Evolutionary conservation across 2,888 invertebrate species (phyloP).

Genomic region (Sphaeridia pumilis): DNA sequence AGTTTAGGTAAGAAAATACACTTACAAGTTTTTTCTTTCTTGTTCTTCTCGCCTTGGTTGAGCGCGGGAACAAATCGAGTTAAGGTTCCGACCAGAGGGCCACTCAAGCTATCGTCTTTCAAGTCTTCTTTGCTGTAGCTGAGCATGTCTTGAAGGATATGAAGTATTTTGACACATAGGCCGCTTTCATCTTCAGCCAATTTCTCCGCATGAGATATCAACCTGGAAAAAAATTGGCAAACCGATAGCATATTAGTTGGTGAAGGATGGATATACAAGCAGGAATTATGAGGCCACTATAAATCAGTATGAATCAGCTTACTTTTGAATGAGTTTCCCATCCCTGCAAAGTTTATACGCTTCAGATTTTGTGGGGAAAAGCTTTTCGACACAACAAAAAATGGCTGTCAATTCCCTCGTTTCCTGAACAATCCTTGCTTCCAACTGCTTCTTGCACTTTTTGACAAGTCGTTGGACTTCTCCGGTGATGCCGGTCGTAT

Average conservation of each 20-base stretch:
- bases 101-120: not conserved
- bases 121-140: not conserved
- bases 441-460: constrained; percentile 25
- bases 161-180: constrained; percentile 86
- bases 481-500: constrained; percentile 30
- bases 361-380: constrained; percentile 25
- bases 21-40: constrained; percentile 1
- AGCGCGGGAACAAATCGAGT: not conserved
- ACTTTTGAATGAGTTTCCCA: constrained; percentile 34
- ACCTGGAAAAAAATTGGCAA: no score
- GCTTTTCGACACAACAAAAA: constrained; percentile 30
- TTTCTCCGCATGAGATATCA: constrained; percentile 94
- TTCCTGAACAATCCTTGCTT: constrained; percentile 32
- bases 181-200: constrained; percentile 94
- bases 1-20: no score
- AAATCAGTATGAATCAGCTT: no score
- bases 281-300: no score
- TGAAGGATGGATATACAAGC: no score
- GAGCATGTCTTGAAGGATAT: constrained; percentile 84
- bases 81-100: not conserved
- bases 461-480: constrained; percentile 32
- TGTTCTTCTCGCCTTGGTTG: not conserved
- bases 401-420: constrained; percentile 33
- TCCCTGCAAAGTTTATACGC: constrained; percentile 31
- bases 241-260: no score